Evolutionary conservation across 2,888 invertebrate genomes (phyloP).

Genomic region (Erannis defoliaria): DNA sequence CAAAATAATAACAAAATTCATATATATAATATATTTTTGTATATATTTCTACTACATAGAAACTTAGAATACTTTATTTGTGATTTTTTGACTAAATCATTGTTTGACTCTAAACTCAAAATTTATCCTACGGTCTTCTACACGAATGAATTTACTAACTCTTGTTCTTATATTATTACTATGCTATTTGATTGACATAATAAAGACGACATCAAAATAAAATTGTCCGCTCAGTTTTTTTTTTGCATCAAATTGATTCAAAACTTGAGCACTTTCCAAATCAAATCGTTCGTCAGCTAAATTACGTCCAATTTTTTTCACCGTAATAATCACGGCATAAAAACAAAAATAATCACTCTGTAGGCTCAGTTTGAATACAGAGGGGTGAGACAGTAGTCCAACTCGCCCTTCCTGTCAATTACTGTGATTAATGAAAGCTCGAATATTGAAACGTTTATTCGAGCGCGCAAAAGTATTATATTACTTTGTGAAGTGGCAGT

Average conservation of each 20-base stretch:
- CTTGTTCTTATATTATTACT: too few relatives aligned
- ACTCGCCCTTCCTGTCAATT: conserved; percentile 81
- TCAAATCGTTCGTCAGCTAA: conserved; percentile 17
- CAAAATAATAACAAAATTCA: too few relatives aligned
- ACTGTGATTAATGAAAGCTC: conserved; percentile 82
- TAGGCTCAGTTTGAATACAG: conserved; percentile 48
- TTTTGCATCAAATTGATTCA: neutral
- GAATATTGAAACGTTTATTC: conserved; percentile 85
- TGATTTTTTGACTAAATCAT: too few relatives aligned
- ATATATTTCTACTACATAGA: too few relatives aligned
- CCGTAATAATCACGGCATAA: conserved; percentile 63
- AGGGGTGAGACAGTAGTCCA: conserved; percentile 60
- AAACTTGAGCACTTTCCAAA: neutral
- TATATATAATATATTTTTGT: too few relatives aligned
- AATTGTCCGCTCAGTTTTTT: neutral
- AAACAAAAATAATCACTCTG: conserved; percentile 58
- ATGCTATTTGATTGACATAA: neutral
- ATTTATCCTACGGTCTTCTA: too few relatives aligned
- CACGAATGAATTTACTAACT: too few relatives aligned
- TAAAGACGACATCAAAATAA: neutral
- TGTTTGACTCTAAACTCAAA: too few relatives aligned
- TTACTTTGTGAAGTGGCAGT: conserved; percentile 58
- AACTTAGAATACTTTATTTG: too few relatives aligned
- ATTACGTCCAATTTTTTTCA: conserved; percentile 50
- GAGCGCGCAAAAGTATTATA: conserved; percentile 79